Conservation (phyloP, 2,888 invertebrate genomes). For the Thysanoteuthis rhombus region DNA sequence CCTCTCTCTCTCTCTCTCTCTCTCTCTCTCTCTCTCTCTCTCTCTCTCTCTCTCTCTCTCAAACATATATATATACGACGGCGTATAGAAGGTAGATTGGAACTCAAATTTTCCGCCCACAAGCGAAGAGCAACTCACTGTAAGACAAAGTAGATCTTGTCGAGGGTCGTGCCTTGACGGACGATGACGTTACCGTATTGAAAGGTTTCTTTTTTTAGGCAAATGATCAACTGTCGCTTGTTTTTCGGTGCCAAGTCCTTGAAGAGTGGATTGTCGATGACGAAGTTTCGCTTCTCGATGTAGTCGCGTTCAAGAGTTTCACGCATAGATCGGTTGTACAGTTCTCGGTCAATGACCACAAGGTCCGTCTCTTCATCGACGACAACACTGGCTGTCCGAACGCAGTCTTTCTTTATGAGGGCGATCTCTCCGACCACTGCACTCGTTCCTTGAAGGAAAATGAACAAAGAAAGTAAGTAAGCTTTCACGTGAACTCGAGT, state of each 20-base stretch:
- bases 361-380: slow-evolving; percentile 59
- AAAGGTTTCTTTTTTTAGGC: slow-evolving; percentile 56
- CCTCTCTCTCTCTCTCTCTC: too few species aligned
- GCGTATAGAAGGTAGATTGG: too few species aligned
- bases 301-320: slow-evolving; percentile 61
- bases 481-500: too few species aligned
- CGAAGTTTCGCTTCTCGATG: slow-evolving; percentile 62
- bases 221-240: slow-evolving; percentile 62
- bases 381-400: slow-evolving; percentile 64
- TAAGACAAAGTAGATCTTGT: slow-evolving; percentile 52
- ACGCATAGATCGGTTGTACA: slow-evolving; percentile 62
- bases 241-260: slow-evolving; percentile 58
- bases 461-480: too few species aligned
- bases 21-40: too few species aligned
- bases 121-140: slow-evolving; percentile 37
- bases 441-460: not conserved
- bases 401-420: slow-evolving; percentile 59
- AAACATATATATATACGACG: too few species aligned
- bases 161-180: slow-evolving; percentile 54
- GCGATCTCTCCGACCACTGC: slow-evolving; percentile 65
- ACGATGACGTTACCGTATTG: slow-evolving; percentile 58
- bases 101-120: too few species aligned
- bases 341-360: slow-evolving; percentile 59
- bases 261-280: slow-evolving; percentile 62
- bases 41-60: too few species aligned